phyloP scores from a whole-genome alignment of 2,797 vertebrate genomes.

The Hylomyscus alleni region DNA sequence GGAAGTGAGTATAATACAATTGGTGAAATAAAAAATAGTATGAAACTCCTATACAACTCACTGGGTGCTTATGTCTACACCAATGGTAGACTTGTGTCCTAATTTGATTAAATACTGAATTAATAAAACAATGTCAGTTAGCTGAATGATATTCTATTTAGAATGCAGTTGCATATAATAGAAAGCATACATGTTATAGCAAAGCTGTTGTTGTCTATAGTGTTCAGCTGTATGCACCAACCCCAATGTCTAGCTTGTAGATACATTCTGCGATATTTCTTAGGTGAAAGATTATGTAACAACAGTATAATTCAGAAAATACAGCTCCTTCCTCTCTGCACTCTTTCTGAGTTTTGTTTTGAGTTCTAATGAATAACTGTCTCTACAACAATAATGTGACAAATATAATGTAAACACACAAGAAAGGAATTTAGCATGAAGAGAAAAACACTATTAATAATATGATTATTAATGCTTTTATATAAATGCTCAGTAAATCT shows the following conservation, averaged over 20 bases:
- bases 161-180: not conserved
- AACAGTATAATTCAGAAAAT: not conserved
- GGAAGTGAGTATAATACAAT: not conserved
- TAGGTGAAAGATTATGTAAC: not conserved
- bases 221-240: not conserved
- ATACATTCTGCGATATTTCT: not conserved
- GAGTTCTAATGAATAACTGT: not conserved
- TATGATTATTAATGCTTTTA: not conserved
- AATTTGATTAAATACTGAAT: not conserved
- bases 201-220: not conserved
- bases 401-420: not conserved
- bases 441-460: not conserved
- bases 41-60: not conserved
- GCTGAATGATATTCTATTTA: not conserved
- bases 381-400: not conserved
- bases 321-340: not conserved
- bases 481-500: not conserved
- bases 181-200: not conserved
- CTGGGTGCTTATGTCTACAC: not conserved
- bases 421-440: not conserved
- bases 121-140: not conserved
- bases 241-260: not conserved
- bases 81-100: not conserved
- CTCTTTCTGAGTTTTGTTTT: conserved; percentile 10
- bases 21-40: not conserved